phyloP scores from a whole-genome alignment of 2,113 vertebrate species.

The Seriola rivoliana region DNA sequence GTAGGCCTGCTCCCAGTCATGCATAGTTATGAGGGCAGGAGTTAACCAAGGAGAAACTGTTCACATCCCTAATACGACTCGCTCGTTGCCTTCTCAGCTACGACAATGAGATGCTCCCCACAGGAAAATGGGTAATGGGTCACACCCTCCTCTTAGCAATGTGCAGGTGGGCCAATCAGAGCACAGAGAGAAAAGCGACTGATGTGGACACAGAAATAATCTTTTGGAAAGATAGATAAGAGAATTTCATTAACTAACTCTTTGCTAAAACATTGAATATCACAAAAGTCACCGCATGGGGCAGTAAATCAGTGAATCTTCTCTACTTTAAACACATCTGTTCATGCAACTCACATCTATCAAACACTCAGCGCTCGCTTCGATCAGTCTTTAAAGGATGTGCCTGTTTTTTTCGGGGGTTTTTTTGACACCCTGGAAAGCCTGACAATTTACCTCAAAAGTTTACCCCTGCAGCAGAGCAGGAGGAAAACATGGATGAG shows the following conservation, averaged over 20 bases:
- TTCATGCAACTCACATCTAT: conserved; percentile 31
- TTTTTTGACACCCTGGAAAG: conserved; percentile 47
- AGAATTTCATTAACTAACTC: conserved; percentile 16
- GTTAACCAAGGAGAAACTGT: conserved; percentile 56
- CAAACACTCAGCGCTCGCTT: conserved; percentile 29
- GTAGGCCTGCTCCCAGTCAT: conserved; percentile 40
- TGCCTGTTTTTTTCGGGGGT: conserved; percentile 25
- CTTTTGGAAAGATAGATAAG: conserved; percentile 4
- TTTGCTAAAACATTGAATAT: conserved; percentile 44
- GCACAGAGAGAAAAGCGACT: conserved; percentile 1
- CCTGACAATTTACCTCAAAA: conserved; percentile 46
- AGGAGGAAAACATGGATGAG: conserved; percentile 10
- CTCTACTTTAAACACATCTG: conserved; percentile 49
- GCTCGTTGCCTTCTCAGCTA: conserved; percentile 40
- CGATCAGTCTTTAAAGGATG: conserved; percentile 44
- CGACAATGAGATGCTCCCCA: conserved; percentile 31
- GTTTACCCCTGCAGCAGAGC: conserved; percentile 29
- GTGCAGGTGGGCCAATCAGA: conserved; percentile 33
- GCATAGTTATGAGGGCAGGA: conserved; percentile 64
- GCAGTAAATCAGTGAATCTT: conserved; percentile 45
- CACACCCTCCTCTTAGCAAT: conserved; percentile 45
- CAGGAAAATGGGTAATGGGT: conserved; percentile 44
- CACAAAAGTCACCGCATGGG: conserved; percentile 16
- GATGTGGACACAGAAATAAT: conserved; percentile 28
- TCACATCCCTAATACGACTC: conserved; percentile 51